Percentiles rank a stretch among this genome's conserved stretches.
Conservation (phyloP, 2,113 vertebrate genomes). For the Delphinus delphis region DNA sequence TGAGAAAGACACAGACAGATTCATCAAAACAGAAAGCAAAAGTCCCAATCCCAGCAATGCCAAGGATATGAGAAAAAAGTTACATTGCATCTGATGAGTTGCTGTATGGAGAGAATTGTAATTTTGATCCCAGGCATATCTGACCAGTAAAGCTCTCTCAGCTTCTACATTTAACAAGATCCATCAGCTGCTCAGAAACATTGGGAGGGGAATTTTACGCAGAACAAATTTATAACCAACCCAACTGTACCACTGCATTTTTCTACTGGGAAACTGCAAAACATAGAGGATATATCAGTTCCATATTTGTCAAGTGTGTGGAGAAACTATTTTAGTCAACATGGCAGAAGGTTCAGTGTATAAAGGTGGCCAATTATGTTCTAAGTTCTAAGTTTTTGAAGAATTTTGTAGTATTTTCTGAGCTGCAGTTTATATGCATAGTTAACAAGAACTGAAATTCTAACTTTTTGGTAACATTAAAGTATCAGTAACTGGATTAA, state of each 20-base stretch:
- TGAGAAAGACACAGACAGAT: constrained; percentile 91
- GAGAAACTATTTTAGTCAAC: neutral
- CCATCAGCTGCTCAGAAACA: constrained; percentile 81
- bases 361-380: constrained; percentile 87
- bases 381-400: constrained; percentile 92
- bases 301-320: constrained; percentile 75
- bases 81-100: constrained; percentile 89
- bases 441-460: constrained; percentile 82
- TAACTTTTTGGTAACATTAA: constrained; percentile 82
- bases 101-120: constrained; percentile 89
- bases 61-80: constrained; percentile 94
- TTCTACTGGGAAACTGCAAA: constrained; percentile 70
- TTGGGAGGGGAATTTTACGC: constrained; percentile 65
- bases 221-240: constrained; percentile 55
- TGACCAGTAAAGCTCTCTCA: constrained; percentile 92
- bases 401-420: constrained; percentile 85
- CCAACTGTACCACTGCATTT: neutral
- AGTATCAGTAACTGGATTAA: constrained; percentile 78
- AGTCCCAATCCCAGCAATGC: constrained; percentile 89
- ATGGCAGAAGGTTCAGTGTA: constrained; percentile 81
- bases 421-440: constrained; percentile 84
- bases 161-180: constrained; percentile 93
- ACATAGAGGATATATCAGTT: constrained; percentile 73
- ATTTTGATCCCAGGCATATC: constrained; percentile 90
- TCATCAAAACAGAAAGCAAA: constrained; percentile 92